phyloP scores from a whole-genome alignment of 1,140 invertebrate genomes.

The Procambarus clarkii region DNA sequence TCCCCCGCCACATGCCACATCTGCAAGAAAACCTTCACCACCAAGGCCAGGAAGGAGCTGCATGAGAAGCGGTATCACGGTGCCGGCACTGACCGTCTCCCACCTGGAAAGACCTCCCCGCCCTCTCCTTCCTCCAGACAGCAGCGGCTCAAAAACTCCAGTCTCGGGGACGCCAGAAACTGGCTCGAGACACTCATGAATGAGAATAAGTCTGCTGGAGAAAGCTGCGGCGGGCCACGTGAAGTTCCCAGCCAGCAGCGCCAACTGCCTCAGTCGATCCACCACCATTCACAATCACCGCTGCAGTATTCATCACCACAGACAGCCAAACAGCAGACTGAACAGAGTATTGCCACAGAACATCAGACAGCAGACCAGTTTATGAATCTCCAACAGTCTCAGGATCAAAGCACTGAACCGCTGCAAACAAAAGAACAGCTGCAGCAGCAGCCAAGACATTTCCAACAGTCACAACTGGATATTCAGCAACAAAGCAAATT shows the following conservation, averaged over 20 bases:
- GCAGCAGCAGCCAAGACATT: not conserved
- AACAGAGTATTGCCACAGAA: not conserved
- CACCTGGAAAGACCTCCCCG: slow-evolving; percentile 35
- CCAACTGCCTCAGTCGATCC: not conserved
- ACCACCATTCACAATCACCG: not conserved
- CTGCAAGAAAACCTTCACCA: slow-evolving; percentile 70
- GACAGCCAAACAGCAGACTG: not conserved
- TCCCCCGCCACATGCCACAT: slow-evolving; percentile 66
- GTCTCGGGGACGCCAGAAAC: slow-evolving; percentile 49
- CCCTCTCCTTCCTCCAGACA: not conserved
- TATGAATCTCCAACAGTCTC: not conserved
- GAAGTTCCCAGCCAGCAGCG: not conserved
- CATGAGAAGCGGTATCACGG: slow-evolving; percentile 68
- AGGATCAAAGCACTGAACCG: not conserved
- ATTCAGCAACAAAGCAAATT: not conserved
- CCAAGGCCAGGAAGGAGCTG: slow-evolving; percentile 65
- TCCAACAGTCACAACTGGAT: not conserved
- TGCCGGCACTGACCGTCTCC: not conserved
- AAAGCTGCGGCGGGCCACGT: not conserved
- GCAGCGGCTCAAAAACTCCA: slow-evolving; percentile 22
- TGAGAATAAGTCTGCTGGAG: slow-evolving; percentile 31
- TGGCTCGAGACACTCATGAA: slow-evolving; percentile 58
- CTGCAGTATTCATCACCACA: not conserved
- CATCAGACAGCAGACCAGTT: not conserved
- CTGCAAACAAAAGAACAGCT: not conserved